Conservation (phyloP, 2,113 vertebrate species). For the Calypte anna region DNA sequence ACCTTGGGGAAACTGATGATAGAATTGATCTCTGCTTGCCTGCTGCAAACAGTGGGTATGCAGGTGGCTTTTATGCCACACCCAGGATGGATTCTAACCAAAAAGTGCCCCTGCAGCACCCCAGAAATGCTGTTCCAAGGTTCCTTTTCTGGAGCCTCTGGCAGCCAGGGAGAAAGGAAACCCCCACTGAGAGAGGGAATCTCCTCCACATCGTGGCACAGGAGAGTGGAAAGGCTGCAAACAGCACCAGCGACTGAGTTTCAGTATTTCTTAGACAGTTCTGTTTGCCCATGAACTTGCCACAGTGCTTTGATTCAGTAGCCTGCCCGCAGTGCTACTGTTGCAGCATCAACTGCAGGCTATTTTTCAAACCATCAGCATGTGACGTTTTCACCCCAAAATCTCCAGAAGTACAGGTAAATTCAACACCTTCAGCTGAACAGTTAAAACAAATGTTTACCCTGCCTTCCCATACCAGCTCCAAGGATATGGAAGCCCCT, state of each 20-base stretch:
- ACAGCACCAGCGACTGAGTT: accelerated
- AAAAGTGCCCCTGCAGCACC: neutral
- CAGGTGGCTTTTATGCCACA: accelerated
- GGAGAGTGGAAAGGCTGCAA: accelerated
- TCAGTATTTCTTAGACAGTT: neutral
- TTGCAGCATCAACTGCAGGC: no score
- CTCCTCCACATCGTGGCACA: neutral
- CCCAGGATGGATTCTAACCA: neutral
- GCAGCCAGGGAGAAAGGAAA: neutral
- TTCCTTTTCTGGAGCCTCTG: neutral
- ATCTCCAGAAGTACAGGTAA: neutral
- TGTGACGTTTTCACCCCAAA: neutral
- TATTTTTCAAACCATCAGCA: neutral
- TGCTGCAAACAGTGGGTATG: no score
- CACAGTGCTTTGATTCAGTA: no score
- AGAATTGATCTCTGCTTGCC: neutral
- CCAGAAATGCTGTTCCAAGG: accelerated
- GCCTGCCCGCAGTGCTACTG: neutral
- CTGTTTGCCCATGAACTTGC: accelerated
- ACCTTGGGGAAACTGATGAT: accelerated
- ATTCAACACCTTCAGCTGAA: neutral
- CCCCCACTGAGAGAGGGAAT: accelerated
- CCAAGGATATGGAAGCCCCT: neutral
- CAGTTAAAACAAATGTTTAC: accelerated
- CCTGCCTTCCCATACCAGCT: neutral